A percentile compares a stretch with the other conserved stretches of the same genome.
These are phyloP conservation scores for Nowickia ferox DNA, from an alignment of 2,888 invertebrate species.

Conservation along the genomic window DNA sequence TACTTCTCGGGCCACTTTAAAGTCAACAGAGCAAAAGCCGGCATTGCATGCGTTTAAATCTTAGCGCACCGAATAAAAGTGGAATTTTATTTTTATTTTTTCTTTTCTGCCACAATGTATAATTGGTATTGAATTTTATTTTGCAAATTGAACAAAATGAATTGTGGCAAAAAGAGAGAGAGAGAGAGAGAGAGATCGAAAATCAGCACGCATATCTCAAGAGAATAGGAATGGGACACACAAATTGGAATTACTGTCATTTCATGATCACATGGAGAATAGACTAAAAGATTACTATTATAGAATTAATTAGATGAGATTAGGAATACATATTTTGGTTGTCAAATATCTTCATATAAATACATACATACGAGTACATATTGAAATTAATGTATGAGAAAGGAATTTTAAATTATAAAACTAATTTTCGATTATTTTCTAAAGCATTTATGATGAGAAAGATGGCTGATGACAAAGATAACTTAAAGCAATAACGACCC, in stretches of 20 bases:
- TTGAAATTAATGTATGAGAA: conserved; percentile 28
- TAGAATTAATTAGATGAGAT: conserved; percentile 22
- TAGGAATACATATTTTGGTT: conserved; percentile 1
- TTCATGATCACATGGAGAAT: conserved; percentile 15
- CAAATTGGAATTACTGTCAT: conserved; percentile 39
- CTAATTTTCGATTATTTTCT: too few relatives aligned
- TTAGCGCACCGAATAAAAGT: conserved; percentile 3
- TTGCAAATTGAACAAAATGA: conserved; percentile 60
- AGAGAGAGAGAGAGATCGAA: neutral
- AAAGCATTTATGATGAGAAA: neutral
- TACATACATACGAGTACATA: too few relatives aligned
- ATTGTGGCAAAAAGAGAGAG: conserved; percentile 35
- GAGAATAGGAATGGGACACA: neutral
- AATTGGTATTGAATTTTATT: conserved; percentile 58
- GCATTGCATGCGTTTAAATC: conserved; percentile 45
- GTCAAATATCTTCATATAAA: neutral
- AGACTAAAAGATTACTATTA: neutral
- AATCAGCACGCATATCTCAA: neutral
- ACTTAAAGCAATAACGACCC: too few relatives aligned
- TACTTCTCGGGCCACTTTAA: conserved; percentile 44
- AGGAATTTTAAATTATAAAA: neutral
- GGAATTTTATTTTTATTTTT: neutral
- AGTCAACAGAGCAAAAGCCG: conserved; percentile 49
- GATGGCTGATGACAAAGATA: too few relatives aligned
- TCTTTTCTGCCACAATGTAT: conserved; percentile 27